Evolutionary conservation across 2,113 vertebrate species (phyloP).

Genomic region (Parus major): DNA sequence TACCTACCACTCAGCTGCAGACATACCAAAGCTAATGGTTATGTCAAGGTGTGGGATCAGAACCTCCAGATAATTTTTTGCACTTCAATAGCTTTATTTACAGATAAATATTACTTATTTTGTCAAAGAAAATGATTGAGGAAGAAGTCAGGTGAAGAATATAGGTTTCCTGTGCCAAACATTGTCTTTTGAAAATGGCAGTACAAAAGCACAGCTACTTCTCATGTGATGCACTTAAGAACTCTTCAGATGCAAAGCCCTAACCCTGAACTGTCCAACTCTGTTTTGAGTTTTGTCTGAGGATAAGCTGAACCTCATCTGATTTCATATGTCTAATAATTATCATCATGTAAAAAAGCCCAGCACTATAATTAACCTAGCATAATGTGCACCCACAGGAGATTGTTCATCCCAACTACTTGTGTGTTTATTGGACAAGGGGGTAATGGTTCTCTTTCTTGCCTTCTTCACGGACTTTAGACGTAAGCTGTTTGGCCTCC

Average conservation of each 20-base stretch:
- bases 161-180: background rate
- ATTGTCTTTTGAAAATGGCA: background rate
- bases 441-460: background rate
- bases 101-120: background rate
- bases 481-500: background rate
- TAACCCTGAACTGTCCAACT: background rate
- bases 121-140: background rate
- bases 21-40: background rate
- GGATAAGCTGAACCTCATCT: background rate
- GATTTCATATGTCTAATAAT: background rate
- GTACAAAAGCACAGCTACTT: background rate
- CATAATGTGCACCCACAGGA: background rate
- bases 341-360: background rate
- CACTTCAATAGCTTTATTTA: background rate
- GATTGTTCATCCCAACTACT: background rate
- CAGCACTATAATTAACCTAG: background rate
- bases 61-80: background rate
- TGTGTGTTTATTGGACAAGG: background rate
- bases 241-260: slow-evolving; percentile 4
- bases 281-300: background rate
- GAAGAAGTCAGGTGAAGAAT: slow-evolving; percentile 10
- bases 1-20: background rate
- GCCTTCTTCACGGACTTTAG: background rate
- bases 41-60: background rate
- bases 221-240: background rate